Evolutionary conservation across 2,113 vertebrate species (phyloP), one percentile per base, ranked within the genome.

Genomic region (Lepidiolamprologus cunningtoni): DNA sequence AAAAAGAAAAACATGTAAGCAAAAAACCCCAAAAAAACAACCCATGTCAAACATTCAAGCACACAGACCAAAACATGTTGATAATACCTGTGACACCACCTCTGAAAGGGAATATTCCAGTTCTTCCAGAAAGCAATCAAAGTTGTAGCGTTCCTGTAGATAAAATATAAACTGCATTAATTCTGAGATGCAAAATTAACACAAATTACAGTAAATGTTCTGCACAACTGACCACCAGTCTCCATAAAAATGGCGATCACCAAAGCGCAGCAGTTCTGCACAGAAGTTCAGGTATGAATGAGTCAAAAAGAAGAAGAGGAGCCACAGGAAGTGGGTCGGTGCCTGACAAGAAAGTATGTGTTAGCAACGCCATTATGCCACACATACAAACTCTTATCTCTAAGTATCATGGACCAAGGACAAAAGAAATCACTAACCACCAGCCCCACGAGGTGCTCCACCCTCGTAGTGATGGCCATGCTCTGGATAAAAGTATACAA

Each of bases 281-380:
- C 89, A 86, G 87, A 95, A 90, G 17, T 31, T 90, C 58, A 96
- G 90, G 89, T 61, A 95, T 58, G 90, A 96, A 83, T 88, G 91
- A 71, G 82, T 84, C 84, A 90, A 68, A 86, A 96, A 93, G 94
- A 94, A 95, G 92, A 94, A 84, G 80, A 94, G 31, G 12, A 96
- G 79, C 90, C 93, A 95, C 3, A 95, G 85, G 71, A 97, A 96
- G 85, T 94, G 83, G 61, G 94, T 91, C 16, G 92, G 94, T 17
- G 86, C 92, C 95, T 95, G 76, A 5, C 58, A n/a, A 21, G 14
- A 47, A 79, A 80, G 61, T 19, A 35, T 3, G 9, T 26, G 42
- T 61, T 37, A 66, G 61, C 7, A 12, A 68, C 1, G 55, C 13
- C 8, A 0, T 17, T 1, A 33, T 8, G 14, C 4, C 7, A 17